Conservation (phyloP, 92 coral and sea anemone species). For the Heliopora coerulea region DNA sequence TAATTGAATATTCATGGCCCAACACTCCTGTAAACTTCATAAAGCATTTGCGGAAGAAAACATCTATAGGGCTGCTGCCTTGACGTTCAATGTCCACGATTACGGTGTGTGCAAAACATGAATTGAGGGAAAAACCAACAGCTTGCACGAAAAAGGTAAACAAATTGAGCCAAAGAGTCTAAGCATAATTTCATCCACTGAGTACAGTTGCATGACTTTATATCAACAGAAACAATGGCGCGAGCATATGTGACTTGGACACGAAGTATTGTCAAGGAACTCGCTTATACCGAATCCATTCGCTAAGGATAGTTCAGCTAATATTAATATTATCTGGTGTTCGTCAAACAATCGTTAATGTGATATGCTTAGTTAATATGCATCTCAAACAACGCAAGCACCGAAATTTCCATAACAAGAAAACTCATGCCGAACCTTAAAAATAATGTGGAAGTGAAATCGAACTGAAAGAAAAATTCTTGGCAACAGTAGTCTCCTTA, state of each 20-base stretch:
- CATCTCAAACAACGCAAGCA: conserved; percentile 43
- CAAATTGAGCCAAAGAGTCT: conserved; percentile 15
- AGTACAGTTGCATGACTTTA: conserved; percentile 29
- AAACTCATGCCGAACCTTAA: conserved; percentile 12
- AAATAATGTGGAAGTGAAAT: not conserved
- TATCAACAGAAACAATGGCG: conserved; percentile 9
- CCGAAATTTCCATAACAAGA: conserved; percentile 39
- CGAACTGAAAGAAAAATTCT: not conserved
- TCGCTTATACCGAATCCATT: too few relatives aligned
- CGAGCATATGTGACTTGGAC: not conserved
- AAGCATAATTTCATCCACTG: too few relatives aligned
- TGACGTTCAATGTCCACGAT: not conserved
- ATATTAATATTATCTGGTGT: too few relatives aligned
- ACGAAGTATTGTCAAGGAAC: too few relatives aligned
- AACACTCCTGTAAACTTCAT: not conserved
- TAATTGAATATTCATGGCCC: conserved; percentile 37
- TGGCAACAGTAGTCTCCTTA: not conserved
- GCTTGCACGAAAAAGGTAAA: not conserved
- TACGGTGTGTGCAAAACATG: not conserved
- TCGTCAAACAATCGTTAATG: conserved; percentile 44
- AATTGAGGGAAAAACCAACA: conserved; percentile 9
- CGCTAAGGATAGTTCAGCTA: too few relatives aligned
- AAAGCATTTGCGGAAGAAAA: not conserved
- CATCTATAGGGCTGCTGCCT: not conserved
- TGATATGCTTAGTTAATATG: conserved; percentile 45